Percentiles rank a stretch among this genome's conserved stretches.
phyloP scores from a whole-genome alignment of 1,140 invertebrate genomes.

The Zaprionus inermis region DNA sequence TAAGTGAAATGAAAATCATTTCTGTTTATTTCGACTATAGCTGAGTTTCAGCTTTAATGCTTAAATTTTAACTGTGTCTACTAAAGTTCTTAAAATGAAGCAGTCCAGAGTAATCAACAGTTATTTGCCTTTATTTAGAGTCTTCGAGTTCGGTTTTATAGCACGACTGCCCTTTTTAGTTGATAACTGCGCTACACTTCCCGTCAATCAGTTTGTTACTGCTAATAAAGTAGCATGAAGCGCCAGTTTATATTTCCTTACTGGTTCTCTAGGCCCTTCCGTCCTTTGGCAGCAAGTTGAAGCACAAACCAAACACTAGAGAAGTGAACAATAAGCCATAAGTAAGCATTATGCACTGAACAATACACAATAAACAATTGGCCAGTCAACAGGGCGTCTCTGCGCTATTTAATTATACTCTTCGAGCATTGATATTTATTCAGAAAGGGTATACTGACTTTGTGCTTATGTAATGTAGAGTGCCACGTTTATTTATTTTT shows the following conservation, averaged over 20 bases:
- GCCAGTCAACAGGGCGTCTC: constrained; percentile 44
- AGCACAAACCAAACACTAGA: constrained; percentile 12
- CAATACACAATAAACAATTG: constrained; percentile 72
- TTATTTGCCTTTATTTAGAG: background rate
- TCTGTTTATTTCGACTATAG: no score
- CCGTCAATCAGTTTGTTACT: constrained; percentile 54
- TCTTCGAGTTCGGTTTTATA: background rate
- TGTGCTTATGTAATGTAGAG: no score
- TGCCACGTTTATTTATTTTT: no score
- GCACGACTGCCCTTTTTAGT: background rate
- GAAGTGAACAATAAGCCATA: constrained; percentile 60
- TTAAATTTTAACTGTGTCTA: no score
- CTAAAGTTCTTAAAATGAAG: no score
- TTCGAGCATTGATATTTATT: no score
- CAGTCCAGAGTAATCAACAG: no score
- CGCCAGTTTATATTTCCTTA: background rate
- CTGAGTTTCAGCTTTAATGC: no score
- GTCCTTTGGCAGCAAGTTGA: background rate
- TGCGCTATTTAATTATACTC: constrained; percentile 36
- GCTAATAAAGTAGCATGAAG: constrained; percentile 64
- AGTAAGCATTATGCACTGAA: constrained; percentile 68
- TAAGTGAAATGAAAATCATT: no score
- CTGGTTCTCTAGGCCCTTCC: background rate
- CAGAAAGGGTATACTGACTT: no score
- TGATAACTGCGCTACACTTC: background rate